A percentile compares a stretch with the other conserved stretches of the same genome.
These are phyloP conservation scores for Xiphydria camelus DNA, from an alignment of 2,888 invertebrate species.

Conservation along the genomic window DNA sequence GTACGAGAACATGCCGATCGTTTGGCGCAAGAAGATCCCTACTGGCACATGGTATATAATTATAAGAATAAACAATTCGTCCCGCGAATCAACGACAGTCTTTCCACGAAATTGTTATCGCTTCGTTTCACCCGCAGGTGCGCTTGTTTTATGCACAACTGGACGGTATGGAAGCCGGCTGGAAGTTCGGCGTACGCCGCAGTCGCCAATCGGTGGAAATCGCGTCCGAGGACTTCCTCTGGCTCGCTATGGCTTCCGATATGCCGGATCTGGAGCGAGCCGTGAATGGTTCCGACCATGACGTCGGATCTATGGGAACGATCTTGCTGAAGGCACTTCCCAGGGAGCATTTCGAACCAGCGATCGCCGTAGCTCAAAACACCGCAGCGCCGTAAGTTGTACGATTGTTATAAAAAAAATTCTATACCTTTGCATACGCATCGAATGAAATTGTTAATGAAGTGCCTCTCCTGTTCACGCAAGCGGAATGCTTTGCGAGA, in stretches of 20 bases:
- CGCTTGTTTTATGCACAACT: conserved; percentile 77
- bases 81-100: too few species aligned
- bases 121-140: conserved; percentile 59
- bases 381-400: conserved; percentile 70
- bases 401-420: background rate
- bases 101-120: background rate
- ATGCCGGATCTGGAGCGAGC: conserved; percentile 69
- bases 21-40: conserved; percentile 63
- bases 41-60: conserved; percentile 77
- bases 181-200: conserved; percentile 69
- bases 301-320: conserved; percentile 49
- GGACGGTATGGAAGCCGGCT: conserved; percentile 77
- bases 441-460: too few species aligned
- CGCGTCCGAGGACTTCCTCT: conserved; percentile 68
- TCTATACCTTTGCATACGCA: too few species aligned
- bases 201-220: conserved; percentile 66
- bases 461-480: too few species aligned
- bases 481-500: too few species aligned
- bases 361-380: conserved; percentile 78
- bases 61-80: too few species aligned
- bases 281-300: conserved; percentile 54
- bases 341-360: conserved; percentile 37
- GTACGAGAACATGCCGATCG: conserved; percentile 64
- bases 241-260: conserved; percentile 78
- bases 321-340: conserved; percentile 44